A percentile compares a stretch with the other conserved stretches of the same genome.
Conservation (phyloP, 2,888 invertebrate species). For the Neoascia interrupta region DNA sequence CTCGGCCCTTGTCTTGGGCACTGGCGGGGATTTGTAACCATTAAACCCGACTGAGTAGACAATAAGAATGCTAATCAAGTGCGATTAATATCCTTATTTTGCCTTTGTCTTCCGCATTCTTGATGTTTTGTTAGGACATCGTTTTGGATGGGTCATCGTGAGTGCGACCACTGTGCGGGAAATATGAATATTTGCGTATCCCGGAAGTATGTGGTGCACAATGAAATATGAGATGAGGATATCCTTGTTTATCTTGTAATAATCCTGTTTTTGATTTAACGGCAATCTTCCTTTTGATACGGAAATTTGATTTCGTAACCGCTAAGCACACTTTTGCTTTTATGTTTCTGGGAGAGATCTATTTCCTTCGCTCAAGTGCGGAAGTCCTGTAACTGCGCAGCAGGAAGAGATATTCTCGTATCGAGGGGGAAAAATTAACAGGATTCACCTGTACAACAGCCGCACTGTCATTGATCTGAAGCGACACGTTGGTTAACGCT, state of each 20-base stretch:
- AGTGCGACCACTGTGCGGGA: slow-evolving; percentile 37
- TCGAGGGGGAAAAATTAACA: slow-evolving; percentile 15
- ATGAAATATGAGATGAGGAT: slow-evolving; percentile 64
- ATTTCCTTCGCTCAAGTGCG: slow-evolving; percentile 27
- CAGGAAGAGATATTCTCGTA: background rate
- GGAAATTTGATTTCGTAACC: slow-evolving; percentile 30
- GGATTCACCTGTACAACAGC: slow-evolving; percentile 33
- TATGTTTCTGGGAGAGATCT: background rate
- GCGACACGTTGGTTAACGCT: background rate
- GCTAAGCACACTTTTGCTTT: slow-evolving; percentile 57
- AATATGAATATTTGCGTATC: slow-evolving; percentile 67
- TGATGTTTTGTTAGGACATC: slow-evolving; percentile 56
- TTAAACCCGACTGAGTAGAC: slow-evolving; percentile 47
- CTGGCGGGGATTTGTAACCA: slow-evolving; percentile 51
- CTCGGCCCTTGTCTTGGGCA: slow-evolving; percentile 4
- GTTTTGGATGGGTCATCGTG: background rate
- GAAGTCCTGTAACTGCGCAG: slow-evolving; percentile 57
- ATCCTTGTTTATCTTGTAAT: slow-evolving; percentile 62
- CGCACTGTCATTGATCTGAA: background rate
- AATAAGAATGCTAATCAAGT: slow-evolving; percentile 68
- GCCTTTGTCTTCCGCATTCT: slow-evolving; percentile 24
- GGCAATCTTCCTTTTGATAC: slow-evolving; percentile 33
- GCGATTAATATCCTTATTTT: slow-evolving; percentile 63
- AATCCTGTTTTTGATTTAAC: slow-evolving; percentile 65
- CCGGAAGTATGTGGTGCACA: slow-evolving; percentile 54